Conservation (phyloP, 2,888 invertebrate genomes). For the Ellobium chinense region DNA sequence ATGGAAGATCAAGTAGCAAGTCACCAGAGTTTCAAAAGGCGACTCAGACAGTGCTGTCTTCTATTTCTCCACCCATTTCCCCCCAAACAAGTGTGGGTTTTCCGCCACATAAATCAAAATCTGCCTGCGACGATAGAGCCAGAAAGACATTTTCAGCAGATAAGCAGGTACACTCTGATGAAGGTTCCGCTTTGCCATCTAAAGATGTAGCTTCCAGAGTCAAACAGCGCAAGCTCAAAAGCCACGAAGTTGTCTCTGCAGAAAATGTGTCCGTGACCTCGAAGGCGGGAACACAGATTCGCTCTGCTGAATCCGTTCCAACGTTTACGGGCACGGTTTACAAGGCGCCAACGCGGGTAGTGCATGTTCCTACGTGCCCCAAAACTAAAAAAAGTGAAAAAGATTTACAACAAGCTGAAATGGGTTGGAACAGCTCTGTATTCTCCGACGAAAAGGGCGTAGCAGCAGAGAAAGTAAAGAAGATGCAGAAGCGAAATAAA, state of each 20-base stretch:
- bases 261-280: not conserved
- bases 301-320: constrained; percentile 23
- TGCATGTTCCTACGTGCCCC: constrained; percentile 1
- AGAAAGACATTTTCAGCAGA: not conserved
- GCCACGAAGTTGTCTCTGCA: not conserved
- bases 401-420: constrained; percentile 34
- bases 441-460: not conserved
- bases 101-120: not conserved
- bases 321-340: constrained; percentile 4
- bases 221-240: not conserved
- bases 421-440: constrained; percentile 35
- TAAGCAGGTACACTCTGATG: not conserved
- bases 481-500: not conserved
- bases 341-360: constrained; percentile 4
- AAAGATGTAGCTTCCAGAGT: not conserved
- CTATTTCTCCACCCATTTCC: not conserved
- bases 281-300: not conserved
- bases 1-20: not conserved
- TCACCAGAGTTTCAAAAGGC: not conserved
- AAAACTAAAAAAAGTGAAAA: constrained; percentile 20
- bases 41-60: not conserved
- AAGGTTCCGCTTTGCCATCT: not conserved
- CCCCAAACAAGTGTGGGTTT: not conserved
- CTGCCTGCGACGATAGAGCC: not conserved
- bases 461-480: constrained; percentile 21